Evolutionary conservation across 2,888 invertebrate genomes (phyloP).

Genomic region (Ligdia adustata): DNA sequence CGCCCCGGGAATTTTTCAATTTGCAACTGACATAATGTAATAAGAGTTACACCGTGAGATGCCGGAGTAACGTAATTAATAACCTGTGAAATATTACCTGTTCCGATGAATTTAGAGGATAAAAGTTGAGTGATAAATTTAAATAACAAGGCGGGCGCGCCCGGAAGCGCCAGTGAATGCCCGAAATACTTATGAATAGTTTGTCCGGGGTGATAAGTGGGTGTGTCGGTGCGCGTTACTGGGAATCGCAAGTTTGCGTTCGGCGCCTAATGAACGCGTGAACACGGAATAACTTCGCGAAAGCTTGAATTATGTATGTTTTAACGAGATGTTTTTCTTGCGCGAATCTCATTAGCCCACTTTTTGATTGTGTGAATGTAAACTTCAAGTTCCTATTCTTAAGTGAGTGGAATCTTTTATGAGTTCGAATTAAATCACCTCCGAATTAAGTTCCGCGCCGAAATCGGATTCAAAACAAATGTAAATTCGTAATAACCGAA

Average conservation of each 20-base stretch:
- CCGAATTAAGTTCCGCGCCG: slow-evolving; percentile 43
- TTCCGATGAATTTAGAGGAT: slow-evolving; percentile 82
- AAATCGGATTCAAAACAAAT: slow-evolving; percentile 26
- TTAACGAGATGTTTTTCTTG: slow-evolving; percentile 84
- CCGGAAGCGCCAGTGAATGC: slow-evolving; percentile 48
- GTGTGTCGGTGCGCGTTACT: slow-evolving; percentile 62
- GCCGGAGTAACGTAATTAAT: slow-evolving; percentile 81
- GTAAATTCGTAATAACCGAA: slow-evolving; percentile 36
- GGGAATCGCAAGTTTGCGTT: slow-evolving; percentile 74
- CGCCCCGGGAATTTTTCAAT: slow-evolving; percentile 84
- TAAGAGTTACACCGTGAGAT: slow-evolving; percentile 82
- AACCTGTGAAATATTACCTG: slow-evolving; percentile 83
- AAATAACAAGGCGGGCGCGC: slow-evolving; percentile 73
- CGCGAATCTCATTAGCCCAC: slow-evolving; percentile 82
- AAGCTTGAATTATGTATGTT: slow-evolving; percentile 83
- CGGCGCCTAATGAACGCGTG: slow-evolving; percentile 81
- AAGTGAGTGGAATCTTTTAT: slow-evolving; percentile 70
- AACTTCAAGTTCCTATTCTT: slow-evolving; percentile 76
- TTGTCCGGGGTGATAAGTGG: slow-evolving; percentile 74
- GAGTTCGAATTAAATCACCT: slow-evolving; percentile 70
- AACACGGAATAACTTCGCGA: slow-evolving; percentile 79
- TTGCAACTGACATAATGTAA: slow-evolving; percentile 83
- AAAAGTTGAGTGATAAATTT: slow-evolving; percentile 84
- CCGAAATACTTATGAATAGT: slow-evolving; percentile 81
- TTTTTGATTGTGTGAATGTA: slow-evolving; percentile 81